Conservation (phyloP, 2,113 vertebrate species). For the Cettia cetti region DNA sequence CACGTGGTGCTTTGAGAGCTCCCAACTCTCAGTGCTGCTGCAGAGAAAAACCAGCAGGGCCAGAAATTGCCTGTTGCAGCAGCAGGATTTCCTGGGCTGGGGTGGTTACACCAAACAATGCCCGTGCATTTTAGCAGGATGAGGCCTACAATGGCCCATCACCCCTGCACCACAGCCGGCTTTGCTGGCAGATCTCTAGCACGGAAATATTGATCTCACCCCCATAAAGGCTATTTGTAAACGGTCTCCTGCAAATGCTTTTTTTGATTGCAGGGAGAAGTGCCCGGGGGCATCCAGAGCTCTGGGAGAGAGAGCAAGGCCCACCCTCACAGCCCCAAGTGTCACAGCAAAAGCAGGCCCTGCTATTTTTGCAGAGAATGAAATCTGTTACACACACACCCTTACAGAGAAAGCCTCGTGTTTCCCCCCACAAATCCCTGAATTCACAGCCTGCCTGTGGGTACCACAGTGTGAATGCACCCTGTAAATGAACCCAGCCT, state of each 20-base stretch:
- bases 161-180: not conserved
- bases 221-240: not conserved
- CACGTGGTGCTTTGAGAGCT: not conserved
- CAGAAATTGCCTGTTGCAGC: not conserved
- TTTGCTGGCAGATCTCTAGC: not conserved
- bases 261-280: not conserved
- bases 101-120: not conserved
- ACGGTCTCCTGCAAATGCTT: not conserved
- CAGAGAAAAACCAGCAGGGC: not conserved
- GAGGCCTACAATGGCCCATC: fast-evolving
- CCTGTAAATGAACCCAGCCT: too few species aligned
- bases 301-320: not conserved
- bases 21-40: not conserved
- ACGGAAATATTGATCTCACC: not conserved
- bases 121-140: not conserved
- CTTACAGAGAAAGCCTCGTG: not conserved
- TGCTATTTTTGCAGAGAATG: not conserved
- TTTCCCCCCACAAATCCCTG: not conserved
- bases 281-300: not conserved
- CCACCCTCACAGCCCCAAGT: not conserved
- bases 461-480: not conserved
- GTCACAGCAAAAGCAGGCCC: not conserved
- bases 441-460: not conserved
- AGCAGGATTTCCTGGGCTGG: not conserved
- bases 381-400: not conserved